A percentile compares a stretch with the other conserved stretches of the same genome.
Evolutionary conservation across 2,888 invertebrate species (phyloP).

Genomic region (Cheilosia impressa): DNA sequence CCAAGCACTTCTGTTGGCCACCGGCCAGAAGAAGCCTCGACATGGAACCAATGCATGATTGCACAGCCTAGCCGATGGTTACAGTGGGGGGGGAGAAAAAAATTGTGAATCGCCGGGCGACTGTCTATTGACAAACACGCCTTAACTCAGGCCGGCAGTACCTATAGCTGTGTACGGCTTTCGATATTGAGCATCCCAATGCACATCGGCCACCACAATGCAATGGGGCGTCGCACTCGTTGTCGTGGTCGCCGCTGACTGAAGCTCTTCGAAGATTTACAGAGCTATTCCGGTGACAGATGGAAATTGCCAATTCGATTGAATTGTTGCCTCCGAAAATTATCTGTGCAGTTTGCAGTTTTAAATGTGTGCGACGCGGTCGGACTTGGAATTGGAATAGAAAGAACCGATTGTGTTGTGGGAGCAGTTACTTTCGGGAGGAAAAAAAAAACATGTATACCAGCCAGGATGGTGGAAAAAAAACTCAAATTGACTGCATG

Average conservation of each 20-base stretch:
- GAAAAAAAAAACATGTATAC: background rate
- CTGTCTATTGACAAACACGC: slow-evolving; percentile 74
- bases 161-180: slow-evolving; percentile 50
- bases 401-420: slow-evolving; percentile 48
- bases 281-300: slow-evolving; percentile 71
- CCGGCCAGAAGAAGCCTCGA: slow-evolving; percentile 49
- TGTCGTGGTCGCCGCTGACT: slow-evolving; percentile 23
- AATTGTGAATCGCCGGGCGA: slow-evolving; percentile 38
- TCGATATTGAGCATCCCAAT: slow-evolving; percentile 20
- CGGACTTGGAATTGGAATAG: slow-evolving; percentile 55
- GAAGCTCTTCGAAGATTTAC: slow-evolving; percentile 71
- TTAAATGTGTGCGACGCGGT: slow-evolving; percentile 50
- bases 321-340: slow-evolving; percentile 75
- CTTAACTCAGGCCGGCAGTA: slow-evolving; percentile 44
- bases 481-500: slow-evolving; percentile 59
- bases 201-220: slow-evolving; percentile 36
- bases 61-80: slow-evolving; percentile 39
- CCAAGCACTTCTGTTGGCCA: slow-evolving; percentile 47
- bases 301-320: slow-evolving; percentile 75
- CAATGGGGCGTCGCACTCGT: slow-evolving; percentile 35
- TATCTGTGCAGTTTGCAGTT: slow-evolving; percentile 74
- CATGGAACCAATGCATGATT: slow-evolving; percentile 46
- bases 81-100: slow-evolving; percentile 18
- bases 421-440: slow-evolving; percentile 6
- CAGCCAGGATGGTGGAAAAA: slow-evolving; percentile 6